phyloP scores from a whole-genome alignment of 2,888 invertebrate genomes.

The Heliconius aoede region DNA sequence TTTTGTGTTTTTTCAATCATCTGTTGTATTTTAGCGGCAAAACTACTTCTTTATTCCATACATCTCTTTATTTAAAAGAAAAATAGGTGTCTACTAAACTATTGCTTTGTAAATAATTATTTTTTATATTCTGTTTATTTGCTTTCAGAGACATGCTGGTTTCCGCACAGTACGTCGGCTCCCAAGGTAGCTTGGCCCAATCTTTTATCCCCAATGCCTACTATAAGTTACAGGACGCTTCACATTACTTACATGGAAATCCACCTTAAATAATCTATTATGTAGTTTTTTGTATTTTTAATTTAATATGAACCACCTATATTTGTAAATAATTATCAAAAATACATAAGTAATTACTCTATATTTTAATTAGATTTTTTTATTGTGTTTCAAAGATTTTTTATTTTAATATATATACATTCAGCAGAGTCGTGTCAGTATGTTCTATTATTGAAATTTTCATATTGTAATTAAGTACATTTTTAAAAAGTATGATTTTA shows the following conservation, averaged over 20 bases:
- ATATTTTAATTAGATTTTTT: not conserved
- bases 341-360: too few species aligned
- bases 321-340: slow-evolving; percentile 24
- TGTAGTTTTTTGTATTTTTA: slow-evolving; percentile 31
- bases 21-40: not conserved
- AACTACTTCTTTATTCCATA: not conserved
- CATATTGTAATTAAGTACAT: slow-evolving; percentile 9
- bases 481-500: not conserved
- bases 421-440: not conserved
- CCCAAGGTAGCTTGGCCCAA: slow-evolving; percentile 70
- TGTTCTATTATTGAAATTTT: not conserved
- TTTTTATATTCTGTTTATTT: slow-evolving; percentile 21
- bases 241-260: slow-evolving; percentile 71
- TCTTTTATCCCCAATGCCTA: slow-evolving; percentile 75
- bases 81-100: not conserved
- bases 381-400: not conserved
- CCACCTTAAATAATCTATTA: slow-evolving; percentile 55
- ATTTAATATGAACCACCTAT: slow-evolving; percentile 30
- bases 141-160: slow-evolving; percentile 75
- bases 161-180: slow-evolving; percentile 74
- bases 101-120: not conserved
- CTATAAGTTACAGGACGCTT: slow-evolving; percentile 75
- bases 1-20: too few species aligned
- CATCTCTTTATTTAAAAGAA: not conserved
- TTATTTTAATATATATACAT: not conserved